These are phyloP conservation scores for Sebastes itinus DNA, from an alignment of 2,797 vertebrate genomes.

Conservation along the genomic window DNA sequence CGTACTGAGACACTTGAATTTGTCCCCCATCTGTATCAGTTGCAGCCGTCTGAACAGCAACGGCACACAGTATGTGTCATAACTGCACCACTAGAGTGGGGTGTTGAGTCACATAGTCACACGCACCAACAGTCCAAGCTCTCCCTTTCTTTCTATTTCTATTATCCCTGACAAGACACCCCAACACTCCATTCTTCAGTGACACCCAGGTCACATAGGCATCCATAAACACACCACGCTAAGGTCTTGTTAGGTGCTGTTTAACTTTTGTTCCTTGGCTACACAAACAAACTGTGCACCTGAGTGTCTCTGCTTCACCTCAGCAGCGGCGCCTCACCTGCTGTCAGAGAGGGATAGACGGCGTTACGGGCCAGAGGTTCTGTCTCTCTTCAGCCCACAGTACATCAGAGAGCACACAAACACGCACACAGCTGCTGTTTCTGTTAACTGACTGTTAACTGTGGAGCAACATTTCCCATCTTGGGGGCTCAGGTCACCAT, in stretches of 20 bases:
- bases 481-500: constrained; percentile 23
- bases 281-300: constrained; percentile 67
- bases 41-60: neutral
- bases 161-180: constrained; percentile 5
- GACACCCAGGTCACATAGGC: constrained; percentile 54
- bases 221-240: constrained; percentile 56
- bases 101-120: constrained; percentile 49
- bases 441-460: neutral
- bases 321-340: constrained; percentile 55
- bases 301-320: constrained; percentile 67
- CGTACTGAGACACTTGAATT: neutral
- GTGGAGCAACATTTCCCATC: constrained; percentile 36
- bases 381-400: constrained; percentile 47
- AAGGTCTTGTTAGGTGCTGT: constrained; percentile 38
- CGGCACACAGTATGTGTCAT: neutral
- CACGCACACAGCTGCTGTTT: constrained; percentile 7
- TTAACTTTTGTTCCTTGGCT: constrained; percentile 66
- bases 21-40: neutral
- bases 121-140: neutral
- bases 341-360: constrained; percentile 32
- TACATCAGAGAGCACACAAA: constrained; percentile 1
- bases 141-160: neutral
- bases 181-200: constrained; percentile 28
- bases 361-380: constrained; percentile 33
- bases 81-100: constrained; percentile 68